Evolutionary conservation across 1,140 invertebrate genomes (phyloP).

Genomic region (Archivesica marissinica): DNA sequence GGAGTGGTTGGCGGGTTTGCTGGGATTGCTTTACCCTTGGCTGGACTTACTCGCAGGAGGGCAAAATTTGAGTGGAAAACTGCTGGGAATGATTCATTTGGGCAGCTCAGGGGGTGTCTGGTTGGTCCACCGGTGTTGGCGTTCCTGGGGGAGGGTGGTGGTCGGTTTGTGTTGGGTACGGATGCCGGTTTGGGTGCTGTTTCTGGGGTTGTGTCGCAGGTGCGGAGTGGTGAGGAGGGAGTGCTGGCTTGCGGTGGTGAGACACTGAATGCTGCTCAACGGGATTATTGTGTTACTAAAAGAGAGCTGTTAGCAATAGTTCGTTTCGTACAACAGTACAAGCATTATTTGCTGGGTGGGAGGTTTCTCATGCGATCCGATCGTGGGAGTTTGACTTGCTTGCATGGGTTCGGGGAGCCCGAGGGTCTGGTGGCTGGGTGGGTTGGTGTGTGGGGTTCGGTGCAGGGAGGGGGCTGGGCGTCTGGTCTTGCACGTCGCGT

Average conservation of each 20-base stretch:
- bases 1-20: slow-evolving; percentile 47
- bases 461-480: too few relatives aligned
- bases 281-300: slow-evolving; percentile 37
- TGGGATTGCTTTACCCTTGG: slow-evolving; percentile 10
- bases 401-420: slow-evolving; percentile 52
- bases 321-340: slow-evolving; percentile 36
- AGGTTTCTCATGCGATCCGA: slow-evolving; percentile 32
- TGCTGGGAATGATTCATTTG: slow-evolving; percentile 4
- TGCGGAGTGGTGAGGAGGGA: too few relatives aligned
- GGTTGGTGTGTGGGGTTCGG: slow-evolving; percentile 54
- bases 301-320: slow-evolving; percentile 24
- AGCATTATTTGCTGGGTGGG: slow-evolving; percentile 33
- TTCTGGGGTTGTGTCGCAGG: slow-evolving; percentile 26
- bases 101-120: not conserved
- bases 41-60: slow-evolving; percentile 19
- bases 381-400: slow-evolving; percentile 36
- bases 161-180: slow-evolving; percentile 18
- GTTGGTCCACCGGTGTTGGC: slow-evolving; percentile 9
- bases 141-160: not conserved
- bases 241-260: too few relatives aligned
- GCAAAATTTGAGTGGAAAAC: slow-evolving; percentile 38
- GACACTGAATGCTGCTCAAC: slow-evolving; percentile 27
- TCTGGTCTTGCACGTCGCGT: too few relatives aligned
- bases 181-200: slow-evolving; percentile 21
- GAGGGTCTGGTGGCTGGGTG: slow-evolving; percentile 61